Conservation (phyloP, 2,797 vertebrate genomes). For the Sebastes kiyomatsui region DNA sequence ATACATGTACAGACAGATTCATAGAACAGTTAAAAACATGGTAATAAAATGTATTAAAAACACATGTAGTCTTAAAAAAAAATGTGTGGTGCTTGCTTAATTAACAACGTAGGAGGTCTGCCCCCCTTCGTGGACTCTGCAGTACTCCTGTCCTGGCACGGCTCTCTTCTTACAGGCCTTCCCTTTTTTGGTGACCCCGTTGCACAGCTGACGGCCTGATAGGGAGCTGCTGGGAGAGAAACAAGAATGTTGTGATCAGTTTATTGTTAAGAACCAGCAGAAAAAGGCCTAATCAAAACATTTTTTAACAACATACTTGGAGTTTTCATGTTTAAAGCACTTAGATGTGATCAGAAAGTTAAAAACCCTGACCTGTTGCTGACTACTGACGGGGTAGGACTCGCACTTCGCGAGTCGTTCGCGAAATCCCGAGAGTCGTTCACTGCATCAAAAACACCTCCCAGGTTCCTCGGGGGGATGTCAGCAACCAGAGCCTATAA, state of each 20-base stretch:
- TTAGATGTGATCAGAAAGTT: neutral
- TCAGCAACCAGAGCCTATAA: slow-evolving; percentile 64
- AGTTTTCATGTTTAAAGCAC: neutral
- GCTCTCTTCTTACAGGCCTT: slow-evolving; percentile 85
- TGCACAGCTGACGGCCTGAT: slow-evolving; percentile 76
- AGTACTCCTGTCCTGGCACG: slow-evolving; percentile 79
- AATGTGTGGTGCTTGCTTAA: neutral
- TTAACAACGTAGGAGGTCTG: slow-evolving; percentile 44
- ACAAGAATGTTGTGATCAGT: neutral
- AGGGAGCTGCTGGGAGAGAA: slow-evolving; percentile 64
- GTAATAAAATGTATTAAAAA: neutral
- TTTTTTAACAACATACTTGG: neutral
- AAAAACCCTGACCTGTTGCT: slow-evolving; percentile 74
- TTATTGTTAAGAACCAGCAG: neutral
- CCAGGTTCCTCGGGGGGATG: slow-evolving; percentile 63
- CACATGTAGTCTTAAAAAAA: neutral
- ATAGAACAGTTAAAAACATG: neutral
- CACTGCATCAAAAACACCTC: slow-evolving; percentile 15
- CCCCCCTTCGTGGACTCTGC: slow-evolving; percentile 78
- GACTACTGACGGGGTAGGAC: slow-evolving; percentile 59
- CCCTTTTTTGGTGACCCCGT: slow-evolving; percentile 80
- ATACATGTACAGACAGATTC: neutral
- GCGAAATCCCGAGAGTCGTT: slow-evolving; percentile 47
- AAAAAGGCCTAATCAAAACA: neutral
- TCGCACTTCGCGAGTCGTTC: slow-evolving; percentile 55